Conservation (phyloP, 2,888 invertebrate species). For the Neoaliturus tenellus region DNA sequence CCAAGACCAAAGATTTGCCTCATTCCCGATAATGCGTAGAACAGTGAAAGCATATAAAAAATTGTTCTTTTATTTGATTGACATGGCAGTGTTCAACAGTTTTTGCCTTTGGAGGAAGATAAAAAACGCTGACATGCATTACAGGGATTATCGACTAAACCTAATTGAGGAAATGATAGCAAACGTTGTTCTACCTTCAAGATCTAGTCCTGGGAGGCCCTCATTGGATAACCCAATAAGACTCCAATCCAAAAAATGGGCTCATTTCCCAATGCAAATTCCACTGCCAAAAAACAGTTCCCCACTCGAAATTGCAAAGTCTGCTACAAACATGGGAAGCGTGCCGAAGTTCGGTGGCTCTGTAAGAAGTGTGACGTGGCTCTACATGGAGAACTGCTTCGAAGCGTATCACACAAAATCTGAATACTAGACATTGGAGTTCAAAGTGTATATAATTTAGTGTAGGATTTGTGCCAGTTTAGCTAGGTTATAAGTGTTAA, state of each 20-base stretch:
- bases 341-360: slow-evolving; percentile 15
- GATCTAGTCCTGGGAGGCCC: background rate
- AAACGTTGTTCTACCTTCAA: background rate
- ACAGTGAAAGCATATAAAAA: slow-evolving; percentile 27
- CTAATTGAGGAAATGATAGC: background rate
- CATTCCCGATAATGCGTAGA: background rate
- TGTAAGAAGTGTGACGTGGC: slow-evolving; percentile 30
- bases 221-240: background rate
- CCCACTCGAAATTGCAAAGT: slow-evolving; percentile 19
- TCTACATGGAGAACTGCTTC: slow-evolving; percentile 37
- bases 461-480: background rate
- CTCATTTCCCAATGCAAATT: background rate
- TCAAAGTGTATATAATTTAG: background rate
- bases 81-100: slow-evolving; percentile 28
- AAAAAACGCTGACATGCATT: slow-evolving; percentile 12
- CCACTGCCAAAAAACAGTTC: slow-evolving; percentile 1
- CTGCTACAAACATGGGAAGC: background rate
- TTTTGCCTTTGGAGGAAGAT: slow-evolving; percentile 12
- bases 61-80: slow-evolving; percentile 32
- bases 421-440: background rate
- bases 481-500: background rate
- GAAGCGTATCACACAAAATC: slow-evolving; percentile 42
- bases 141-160: slow-evolving; percentile 1
- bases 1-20: slow-evolving; percentile 21
- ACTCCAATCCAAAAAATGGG: background rate